These are phyloP conservation scores for Bombyx mori DNA, from an alignment of 1,140 invertebrate species.

Conservation along the genomic window ASM3026992v2 NC_085109.1:10922001-10922500, in stretches of 20 bases:
- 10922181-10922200: slow-evolving; percentile 66
- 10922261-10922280: slow-evolving; percentile 53
- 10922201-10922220: slow-evolving; percentile 43
- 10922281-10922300: slow-evolving; percentile 50
- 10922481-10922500: too few relatives aligned
- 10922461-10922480: too few relatives aligned
- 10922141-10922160: slow-evolving; percentile 64
- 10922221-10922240: slow-evolving; percentile 4
- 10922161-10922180: slow-evolving; percentile 59
- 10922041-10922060: slow-evolving; percentile 57
- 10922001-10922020: slow-evolving; percentile 16
- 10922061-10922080: slow-evolving; percentile 47
- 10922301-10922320: slow-evolving; percentile 51
- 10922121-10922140: slow-evolving; percentile 68
- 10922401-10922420: too few relatives aligned
- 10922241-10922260: slow-evolving; percentile 56
- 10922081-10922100: slow-evolving; percentile 51
- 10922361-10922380: too few relatives aligned
- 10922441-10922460: too few relatives aligned
- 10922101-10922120: slow-evolving; percentile 56
- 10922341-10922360: background rate
- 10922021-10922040: slow-evolving; percentile 60
- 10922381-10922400: too few relatives aligned
- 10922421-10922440: too few relatives aligned
- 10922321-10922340: slow-evolving; percentile 58